These are phyloP conservation scores for Hypercompe scribonia DNA, from an alignment of 2,888 invertebrate genomes.

Conservation along the genomic window DNA sequence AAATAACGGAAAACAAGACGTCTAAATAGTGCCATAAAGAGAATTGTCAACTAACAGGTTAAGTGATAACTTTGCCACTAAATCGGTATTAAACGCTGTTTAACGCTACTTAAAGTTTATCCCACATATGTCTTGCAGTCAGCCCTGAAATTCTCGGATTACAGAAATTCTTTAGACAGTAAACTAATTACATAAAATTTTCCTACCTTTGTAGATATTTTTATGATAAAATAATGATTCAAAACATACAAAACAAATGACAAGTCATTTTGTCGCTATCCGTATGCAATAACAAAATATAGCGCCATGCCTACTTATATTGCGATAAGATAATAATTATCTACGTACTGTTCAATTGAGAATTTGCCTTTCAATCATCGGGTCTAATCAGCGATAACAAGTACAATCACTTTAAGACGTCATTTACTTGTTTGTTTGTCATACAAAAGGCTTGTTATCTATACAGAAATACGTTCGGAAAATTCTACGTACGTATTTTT, in stretches of 20 bases:
- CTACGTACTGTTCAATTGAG: neutral
- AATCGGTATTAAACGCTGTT: neutral
- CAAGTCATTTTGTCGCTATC: neutral
- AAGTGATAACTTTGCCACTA: neutral
- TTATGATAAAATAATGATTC: neutral
- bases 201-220: neutral
- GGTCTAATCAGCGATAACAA: neutral
- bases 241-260: constrained; percentile 2
- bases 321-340: constrained; percentile 3
- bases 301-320: constrained; percentile 12
- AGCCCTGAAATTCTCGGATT: neutral
- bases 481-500: neutral
- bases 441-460: neutral
- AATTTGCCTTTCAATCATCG: constrained; percentile 1
- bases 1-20: neutral
- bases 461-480: neutral
- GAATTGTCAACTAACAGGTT: too few species aligned
- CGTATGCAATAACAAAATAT: constrained; percentile 1
- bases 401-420: neutral
- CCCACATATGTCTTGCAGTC: neutral
- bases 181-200: neutral
- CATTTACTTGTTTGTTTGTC: constrained; percentile 6
- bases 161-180: neutral
- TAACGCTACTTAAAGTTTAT: too few species aligned
- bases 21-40: neutral